Evolutionary conservation across 2,113 vertebrate genomes (phyloP), one percentile per base, ranked within the genome.

Genomic region (Mormoops blainvillei): DNA sequence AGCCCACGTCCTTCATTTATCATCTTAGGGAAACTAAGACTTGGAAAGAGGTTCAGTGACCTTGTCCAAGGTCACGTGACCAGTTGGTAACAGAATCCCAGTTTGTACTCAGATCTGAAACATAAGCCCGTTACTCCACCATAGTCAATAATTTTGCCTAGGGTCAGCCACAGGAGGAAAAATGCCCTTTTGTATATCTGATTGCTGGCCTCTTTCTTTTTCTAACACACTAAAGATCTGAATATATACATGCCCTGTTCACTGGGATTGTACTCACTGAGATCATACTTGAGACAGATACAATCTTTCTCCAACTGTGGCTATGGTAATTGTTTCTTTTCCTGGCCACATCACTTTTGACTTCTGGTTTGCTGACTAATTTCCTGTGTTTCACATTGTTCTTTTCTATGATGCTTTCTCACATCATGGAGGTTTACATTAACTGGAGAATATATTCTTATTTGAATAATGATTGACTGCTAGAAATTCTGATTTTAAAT

Each of bases 301-400:
- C 89, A 96, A 73, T 89, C 80, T 95, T 97, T 95, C 83, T 95
- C 80, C 87, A 88, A 0, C 50, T 95, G 85, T 93, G 88, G 73
- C 71, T 86, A 41, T 95, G 28, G 36, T 96, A 77, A 95, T 86
- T 86, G 54, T 68, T 95, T 95, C 88, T 96, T 91, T 92, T 87
- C 94, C 41, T 67, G 61, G 78, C 70, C 80, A 92, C 81, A 96
- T 86, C 76, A 80, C 82, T 92, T 91, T 87, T 92, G 20, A 92
- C 48, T 96, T 97, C 71, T 96, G 88, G 54, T 94, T 95, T 97
- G 67, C 85, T 95, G 95, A 97, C n/a, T 97, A 96, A 96, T 94
- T 97, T 97, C 92, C 94, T 96, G 82, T 85, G 71, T 96, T 94
- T 95, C 76, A 90, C 61, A 68, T 88, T 97, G 68, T 94, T 95